Base-by-base conservation (phyloP, 2,888 invertebrate species). In the Andrena bucephala region DNA sequence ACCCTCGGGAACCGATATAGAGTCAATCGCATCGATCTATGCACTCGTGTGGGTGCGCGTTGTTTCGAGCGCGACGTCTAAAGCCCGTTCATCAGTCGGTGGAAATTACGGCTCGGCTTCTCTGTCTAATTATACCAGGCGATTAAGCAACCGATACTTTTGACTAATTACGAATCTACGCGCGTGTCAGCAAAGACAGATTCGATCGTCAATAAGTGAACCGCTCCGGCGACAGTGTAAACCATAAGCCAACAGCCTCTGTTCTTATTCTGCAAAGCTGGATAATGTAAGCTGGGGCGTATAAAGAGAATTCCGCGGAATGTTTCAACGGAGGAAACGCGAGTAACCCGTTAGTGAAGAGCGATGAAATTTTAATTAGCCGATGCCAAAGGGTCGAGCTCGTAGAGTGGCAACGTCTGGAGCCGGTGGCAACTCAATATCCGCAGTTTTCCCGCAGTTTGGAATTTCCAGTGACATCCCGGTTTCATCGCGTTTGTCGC, bases 11-110 rank as follows among this genome's bases (percentile, higher is more conserved):
- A 48, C 50, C 31, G 29, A 62, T 27, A 42, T 16, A 16, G 16
- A 42, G 42, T 42, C 42, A 36, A 20, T 50, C 52, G 20, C 13
- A 62, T 54, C 31, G 29, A 62, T 70, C 72, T 59, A 48, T 59
- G n/a, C 42, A 59, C 13, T 7, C 24, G 42, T 10, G 36, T 16
- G 42, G 42, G 16, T 42, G 42, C 42, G 16, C 42, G 54, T 54
- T 54, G 54, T 54, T 54, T 54, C 54, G 20, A 54, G 24, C 54
- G 54, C 54, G 24, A 60, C 60, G 29, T 31, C 13, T 29, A 60
- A 60, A 60, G 16, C n/a, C 42, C 13, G n/a, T 60, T 60, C 27
- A n/a, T 54, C 54, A 24, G 24, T 54, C 54, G 54, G 8, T 24
- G 54, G 24, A 54, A 54, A 54, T 54, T 54, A 54, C 42, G 16